Percentiles rank a stretch among this genome's conserved stretches.
Conservation (phyloP, 1,140 invertebrate genomes). For the Drosophila carrolli region DNA sequence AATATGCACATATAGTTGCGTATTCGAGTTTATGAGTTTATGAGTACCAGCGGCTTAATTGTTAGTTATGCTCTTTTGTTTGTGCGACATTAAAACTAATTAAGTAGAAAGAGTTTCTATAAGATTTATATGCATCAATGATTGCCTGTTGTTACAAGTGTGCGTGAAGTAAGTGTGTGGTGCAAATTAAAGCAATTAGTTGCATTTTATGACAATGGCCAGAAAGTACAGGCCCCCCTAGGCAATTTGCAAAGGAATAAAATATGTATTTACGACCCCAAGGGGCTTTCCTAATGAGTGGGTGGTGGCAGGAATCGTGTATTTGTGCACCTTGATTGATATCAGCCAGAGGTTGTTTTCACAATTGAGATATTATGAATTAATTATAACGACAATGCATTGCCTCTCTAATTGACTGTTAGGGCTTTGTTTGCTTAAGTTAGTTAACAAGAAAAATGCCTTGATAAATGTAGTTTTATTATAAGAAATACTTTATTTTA, state of each 20-base stretch:
- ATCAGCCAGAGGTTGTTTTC: constrained; percentile 36
- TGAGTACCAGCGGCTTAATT: constrained; percentile 63
- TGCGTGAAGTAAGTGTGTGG: constrained; percentile 24
- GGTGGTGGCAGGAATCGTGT: constrained; percentile 12
- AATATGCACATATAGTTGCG: constrained; percentile 48
- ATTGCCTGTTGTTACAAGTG: constrained; percentile 47
- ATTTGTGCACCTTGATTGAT: constrained; percentile 41
- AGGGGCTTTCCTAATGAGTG: constrained; percentile 37
- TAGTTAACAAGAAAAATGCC: not conserved
- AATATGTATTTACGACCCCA: constrained; percentile 23
- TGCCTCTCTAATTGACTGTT: constrained; percentile 2
- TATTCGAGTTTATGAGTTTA: constrained; percentile 3
- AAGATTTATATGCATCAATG: constrained; percentile 74
- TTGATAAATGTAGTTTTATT: too few species aligned
- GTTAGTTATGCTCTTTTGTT: constrained; percentile 77
- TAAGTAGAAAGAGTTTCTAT: constrained; percentile 75
- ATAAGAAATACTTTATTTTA: too few species aligned
- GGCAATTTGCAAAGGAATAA: constrained; percentile 27
- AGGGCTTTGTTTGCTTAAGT: not conserved
- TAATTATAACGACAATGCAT: constrained; percentile 27
- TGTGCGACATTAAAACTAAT: constrained; percentile 76
- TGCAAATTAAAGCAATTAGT: constrained; percentile 73
- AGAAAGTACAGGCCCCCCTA: constrained; percentile 33
- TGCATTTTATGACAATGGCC: constrained; percentile 60
- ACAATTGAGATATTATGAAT: constrained; percentile 40